Conservation (phyloP, 2,888 invertebrate species). For the Cryptocephalus moraei region DNA sequence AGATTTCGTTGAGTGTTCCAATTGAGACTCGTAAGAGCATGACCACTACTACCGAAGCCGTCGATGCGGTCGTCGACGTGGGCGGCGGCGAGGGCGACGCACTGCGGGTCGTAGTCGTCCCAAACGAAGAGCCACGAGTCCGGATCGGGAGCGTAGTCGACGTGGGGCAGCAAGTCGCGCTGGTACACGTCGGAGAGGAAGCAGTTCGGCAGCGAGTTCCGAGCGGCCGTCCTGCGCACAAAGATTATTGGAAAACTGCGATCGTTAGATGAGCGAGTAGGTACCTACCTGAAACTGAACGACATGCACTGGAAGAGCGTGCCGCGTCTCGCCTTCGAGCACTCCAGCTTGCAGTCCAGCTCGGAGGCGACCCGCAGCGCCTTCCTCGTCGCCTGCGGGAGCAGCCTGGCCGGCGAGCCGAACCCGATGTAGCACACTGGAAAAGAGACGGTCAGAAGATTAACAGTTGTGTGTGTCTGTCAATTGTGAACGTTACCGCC, state of each 20-base stretch:
- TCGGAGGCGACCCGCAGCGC: constrained; percentile 55
- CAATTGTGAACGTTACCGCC: no score
- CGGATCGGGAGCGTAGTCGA: constrained; percentile 60
- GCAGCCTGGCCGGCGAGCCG: constrained; percentile 62
- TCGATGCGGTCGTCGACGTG: no score
- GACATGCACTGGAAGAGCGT: constrained; percentile 62
- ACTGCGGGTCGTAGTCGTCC: constrained; percentile 67
- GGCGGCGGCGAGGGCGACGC: constrained; percentile 30
- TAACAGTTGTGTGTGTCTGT: no score
- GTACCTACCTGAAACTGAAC: constrained; percentile 63
- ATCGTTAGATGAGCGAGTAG: not conserved
- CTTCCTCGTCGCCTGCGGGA: constrained; percentile 54
- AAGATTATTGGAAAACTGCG: not conserved
- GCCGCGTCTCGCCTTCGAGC: constrained; percentile 45
- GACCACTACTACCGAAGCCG: no score
- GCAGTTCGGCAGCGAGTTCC: constrained; percentile 48
- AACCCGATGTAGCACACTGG: constrained; percentile 71
- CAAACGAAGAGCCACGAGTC: constrained; percentile 69
- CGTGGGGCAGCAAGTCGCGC: constrained; percentile 60
- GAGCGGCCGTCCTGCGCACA: constrained; percentile 19
- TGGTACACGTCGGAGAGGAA: constrained; percentile 68
- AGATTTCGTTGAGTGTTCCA: no score
- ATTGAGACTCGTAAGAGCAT: no score
- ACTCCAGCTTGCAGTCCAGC: constrained; percentile 59
- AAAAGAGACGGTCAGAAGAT: no score